phyloP scores from a whole-genome alignment of 2,113 vertebrate genomes.

The Cichladusa arquata region DNA sequence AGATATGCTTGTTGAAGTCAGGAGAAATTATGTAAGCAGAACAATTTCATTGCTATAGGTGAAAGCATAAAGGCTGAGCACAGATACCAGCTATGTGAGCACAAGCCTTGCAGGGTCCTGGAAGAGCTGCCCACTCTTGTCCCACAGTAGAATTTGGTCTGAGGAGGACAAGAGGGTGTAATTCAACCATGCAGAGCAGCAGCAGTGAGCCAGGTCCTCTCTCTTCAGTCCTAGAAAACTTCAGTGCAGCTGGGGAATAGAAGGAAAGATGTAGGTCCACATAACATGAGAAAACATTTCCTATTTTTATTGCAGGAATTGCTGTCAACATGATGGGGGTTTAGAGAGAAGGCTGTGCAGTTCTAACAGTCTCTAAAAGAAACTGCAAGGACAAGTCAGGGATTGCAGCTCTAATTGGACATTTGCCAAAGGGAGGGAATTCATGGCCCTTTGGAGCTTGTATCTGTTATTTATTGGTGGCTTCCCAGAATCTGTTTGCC shows the following conservation, averaged over 20 bases:
- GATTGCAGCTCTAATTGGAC: background rate
- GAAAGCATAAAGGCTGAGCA: background rate
- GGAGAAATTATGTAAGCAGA: slow-evolving; percentile 90
- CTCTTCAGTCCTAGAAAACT: background rate
- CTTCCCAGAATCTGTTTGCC: background rate
- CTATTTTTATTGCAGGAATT: background rate
- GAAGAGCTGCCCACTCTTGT: background rate
- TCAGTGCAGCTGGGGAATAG: background rate
- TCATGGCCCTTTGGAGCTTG: background rate
- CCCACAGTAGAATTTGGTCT: background rate
- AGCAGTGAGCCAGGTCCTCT: background rate
- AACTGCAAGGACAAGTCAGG: background rate
- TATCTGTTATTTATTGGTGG: background rate
- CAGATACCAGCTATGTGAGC: background rate
- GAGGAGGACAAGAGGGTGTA: background rate
- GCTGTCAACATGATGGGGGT: background rate
- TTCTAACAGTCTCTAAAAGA: background rate
- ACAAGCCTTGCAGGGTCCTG: background rate
- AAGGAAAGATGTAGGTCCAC: background rate
- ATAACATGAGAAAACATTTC: background rate
- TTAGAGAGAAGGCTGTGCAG: background rate
- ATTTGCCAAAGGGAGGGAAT: background rate
- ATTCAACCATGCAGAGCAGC: background rate
- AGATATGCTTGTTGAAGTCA: slow-evolving; percentile 89
- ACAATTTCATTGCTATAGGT: background rate